These are phyloP conservation scores for roundworm (Caenorhabditis elegans) DNA, from an alignment of 1,140 invertebrate species.

Conservation along the genomic window DNA sequence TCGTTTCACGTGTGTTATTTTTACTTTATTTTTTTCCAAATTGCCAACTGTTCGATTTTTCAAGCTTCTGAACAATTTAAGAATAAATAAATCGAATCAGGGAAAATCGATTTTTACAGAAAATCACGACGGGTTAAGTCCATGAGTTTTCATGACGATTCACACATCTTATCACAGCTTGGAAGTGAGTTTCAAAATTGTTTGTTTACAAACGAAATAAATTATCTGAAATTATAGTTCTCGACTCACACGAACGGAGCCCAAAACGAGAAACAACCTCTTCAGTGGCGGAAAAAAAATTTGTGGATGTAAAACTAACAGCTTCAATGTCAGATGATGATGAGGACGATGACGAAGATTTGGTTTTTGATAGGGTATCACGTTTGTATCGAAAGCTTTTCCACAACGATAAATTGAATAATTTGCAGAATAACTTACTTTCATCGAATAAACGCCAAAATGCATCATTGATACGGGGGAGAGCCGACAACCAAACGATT, in stretches of 20 bases:
- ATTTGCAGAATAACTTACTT: neutral
- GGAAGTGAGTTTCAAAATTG: conserved; percentile 52
- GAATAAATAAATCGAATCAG: neutral
- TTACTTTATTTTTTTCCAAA: neutral
- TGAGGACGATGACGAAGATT: conserved; percentile 39
- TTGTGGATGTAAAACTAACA: neutral
- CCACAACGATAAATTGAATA: too few species aligned
- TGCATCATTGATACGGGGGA: neutral
- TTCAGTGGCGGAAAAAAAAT: neutral
- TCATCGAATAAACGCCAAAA: neutral
- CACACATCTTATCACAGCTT: conserved; percentile 41
- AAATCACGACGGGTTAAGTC: neutral
- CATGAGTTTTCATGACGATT: conserved; percentile 40
- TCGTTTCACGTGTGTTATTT: neutral
- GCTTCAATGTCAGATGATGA: neutral
- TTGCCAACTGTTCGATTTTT: neutral
- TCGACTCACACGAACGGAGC: conserved; percentile 40
- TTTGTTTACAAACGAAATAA: neutral
- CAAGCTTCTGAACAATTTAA: neutral
- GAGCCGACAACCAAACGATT: neutral
- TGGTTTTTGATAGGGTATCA: conserved; percentile 40
- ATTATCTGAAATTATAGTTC: conserved; percentile 33
- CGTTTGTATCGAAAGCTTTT: neutral
- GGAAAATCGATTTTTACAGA: neutral
- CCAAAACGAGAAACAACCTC: conserved; percentile 29